A percentile compares a stretch with the other conserved stretches of the same genome.
Conservation (phyloP, 2,113 vertebrate genomes). For the Hassar affinis region DNA sequence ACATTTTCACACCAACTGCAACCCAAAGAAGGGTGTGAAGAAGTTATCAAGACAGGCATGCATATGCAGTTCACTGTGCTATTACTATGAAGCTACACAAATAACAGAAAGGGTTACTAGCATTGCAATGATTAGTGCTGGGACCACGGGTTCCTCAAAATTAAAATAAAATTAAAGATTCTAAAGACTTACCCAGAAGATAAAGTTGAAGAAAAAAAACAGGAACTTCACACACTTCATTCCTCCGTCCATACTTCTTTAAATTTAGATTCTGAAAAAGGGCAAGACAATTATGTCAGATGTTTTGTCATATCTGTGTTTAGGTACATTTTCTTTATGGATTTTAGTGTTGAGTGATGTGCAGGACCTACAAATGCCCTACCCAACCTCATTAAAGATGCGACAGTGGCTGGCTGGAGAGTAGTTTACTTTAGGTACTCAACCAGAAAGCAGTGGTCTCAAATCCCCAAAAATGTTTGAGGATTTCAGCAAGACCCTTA, state of each 20-base stretch:
- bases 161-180: no score
- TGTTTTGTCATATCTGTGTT: no score
- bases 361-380: not conserved
- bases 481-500: not conserved
- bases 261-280: slow-evolving; percentile 50
- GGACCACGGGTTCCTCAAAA: no score
- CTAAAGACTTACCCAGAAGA: slow-evolving; percentile 82
- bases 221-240: slow-evolving; percentile 83
- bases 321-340: not conserved
- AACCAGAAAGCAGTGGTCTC: not conserved
- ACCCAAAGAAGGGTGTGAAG: no score
- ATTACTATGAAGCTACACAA: not conserved
- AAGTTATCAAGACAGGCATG: not conserved
- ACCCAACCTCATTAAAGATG: not conserved
- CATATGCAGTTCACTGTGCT: not conserved
- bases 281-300: slow-evolving; percentile 9
- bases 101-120: not conserved
- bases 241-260: slow-evolving; percentile 73
- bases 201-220: slow-evolving; percentile 82
- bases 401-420: not conserved
- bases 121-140: not conserved
- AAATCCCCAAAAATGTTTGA: not conserved
- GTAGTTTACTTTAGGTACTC: not conserved
- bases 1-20: not conserved
- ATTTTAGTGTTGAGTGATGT: not conserved